Evolutionary conservation across 2,888 invertebrate genomes (phyloP), one percentile per base, ranked within the genome.

Genomic region (Sphecodes monilicornis): DNA sequence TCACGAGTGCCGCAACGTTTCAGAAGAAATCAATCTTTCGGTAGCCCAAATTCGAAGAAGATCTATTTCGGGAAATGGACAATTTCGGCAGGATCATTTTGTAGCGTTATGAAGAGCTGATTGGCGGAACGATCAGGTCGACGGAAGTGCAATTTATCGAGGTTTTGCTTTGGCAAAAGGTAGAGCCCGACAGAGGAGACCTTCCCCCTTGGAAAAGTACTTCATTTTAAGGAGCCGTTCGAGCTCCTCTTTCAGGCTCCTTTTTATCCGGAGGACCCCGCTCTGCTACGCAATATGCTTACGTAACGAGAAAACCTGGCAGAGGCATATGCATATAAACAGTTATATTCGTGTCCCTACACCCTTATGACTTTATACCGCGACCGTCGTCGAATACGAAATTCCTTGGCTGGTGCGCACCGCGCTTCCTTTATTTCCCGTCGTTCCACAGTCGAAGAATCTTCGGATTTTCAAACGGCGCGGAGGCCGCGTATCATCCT

Each of bases 331-430:
- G 91, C 90, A 91, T 91, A 91, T 92, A 92, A 92, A 92, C 93
- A 92, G 93, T 92, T 92, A 92, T 92, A 92, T 91, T 90, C 91
- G 85, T 91, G 90, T 90, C 89, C 88, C 88, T 76, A 90, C 89
- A 91, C 91, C 91, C 91, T 92, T 90, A 91, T 92, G 91, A 92
- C 93, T 93, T 93, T 93, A 93, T 91, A 90, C 91, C 88, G 87
- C 82, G 86, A 92, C 91, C 89, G 87, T 81, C 84, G 72, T 71
- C 89, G 93, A 93, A 93, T 94, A 93, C 93, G 86, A 93, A 93
- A 93, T 93, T 85, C 71, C 72, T 71, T 32, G 64, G 6, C 39
- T 26, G 57, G 57, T 71, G 50, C 46, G 39, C 64, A 13, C 57
- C 57, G 57, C 41, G 74, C 39, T 57, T 73, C 78, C 71, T 85